Conservation (phyloP, 1,140 invertebrate species). For the Melanaphis sacchari region DNA sequence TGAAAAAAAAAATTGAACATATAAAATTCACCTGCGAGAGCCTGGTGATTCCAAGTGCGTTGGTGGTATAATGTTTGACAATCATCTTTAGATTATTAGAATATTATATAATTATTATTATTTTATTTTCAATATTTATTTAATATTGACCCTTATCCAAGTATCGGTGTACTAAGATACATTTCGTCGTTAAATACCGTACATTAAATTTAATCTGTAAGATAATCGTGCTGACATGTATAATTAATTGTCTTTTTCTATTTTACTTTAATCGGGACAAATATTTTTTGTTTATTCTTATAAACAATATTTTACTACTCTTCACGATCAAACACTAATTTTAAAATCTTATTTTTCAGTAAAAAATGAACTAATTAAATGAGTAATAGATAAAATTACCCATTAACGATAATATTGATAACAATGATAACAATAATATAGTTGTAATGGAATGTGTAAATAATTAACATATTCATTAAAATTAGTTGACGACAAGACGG, state of each 20-base stretch:
- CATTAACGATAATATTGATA: too few relatives aligned
- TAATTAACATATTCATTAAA: too few relatives aligned
- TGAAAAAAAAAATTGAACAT: slow-evolving; percentile 1
- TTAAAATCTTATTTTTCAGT: too few relatives aligned
- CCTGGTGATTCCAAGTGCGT: neutral
- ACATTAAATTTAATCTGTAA: neutral
- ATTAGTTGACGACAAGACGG: too few relatives aligned
- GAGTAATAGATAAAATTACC: too few relatives aligned
- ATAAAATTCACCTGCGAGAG: neutral
- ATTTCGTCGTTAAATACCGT: neutral
- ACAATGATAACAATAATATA: too few relatives aligned
- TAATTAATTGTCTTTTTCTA: neutral
- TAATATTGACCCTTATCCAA: neutral
- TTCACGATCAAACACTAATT: too few relatives aligned
- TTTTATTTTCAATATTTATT: neutral
- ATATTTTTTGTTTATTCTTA: neutral
- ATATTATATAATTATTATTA: neutral
- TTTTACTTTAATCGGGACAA: neutral
- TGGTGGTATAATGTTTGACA: neutral
- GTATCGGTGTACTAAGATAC: neutral
- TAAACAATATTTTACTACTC: neutral
- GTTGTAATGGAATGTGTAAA: too few relatives aligned
- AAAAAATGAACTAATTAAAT: too few relatives aligned
- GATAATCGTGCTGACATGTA: neutral
- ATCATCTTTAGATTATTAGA: neutral